These are phyloP conservation scores for Lordiphosa clarofinis DNA, from an alignment of 1,140 invertebrate genomes.

Conservation along the genomic window DNA sequence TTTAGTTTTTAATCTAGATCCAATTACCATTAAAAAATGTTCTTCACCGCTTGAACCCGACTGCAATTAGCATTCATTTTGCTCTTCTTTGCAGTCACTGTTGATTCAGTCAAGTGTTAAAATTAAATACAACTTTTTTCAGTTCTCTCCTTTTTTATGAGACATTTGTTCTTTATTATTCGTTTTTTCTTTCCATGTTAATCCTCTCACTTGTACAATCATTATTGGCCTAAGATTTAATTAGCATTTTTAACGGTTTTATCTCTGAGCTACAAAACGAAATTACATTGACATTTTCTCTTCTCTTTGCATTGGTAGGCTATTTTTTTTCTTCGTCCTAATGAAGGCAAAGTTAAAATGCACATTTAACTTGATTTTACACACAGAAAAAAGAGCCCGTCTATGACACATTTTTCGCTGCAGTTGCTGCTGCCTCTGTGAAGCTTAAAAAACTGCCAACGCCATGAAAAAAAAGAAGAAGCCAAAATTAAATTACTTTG, in stretches of 20 bases:
- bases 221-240: conserved; percentile 62
- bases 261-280: conserved; percentile 15
- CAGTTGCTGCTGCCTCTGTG: conserved; percentile 7
- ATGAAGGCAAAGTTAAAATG: conserved; percentile 42
- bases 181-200: neutral
- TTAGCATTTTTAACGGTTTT: conserved; percentile 54
- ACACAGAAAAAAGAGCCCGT: conserved; percentile 1
- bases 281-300: conserved; percentile 41
- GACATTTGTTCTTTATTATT: conserved; percentile 2
- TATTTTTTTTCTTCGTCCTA: conserved; percentile 9
- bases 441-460: conserved; percentile 41
- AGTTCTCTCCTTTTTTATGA: neutral
- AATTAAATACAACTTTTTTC: conserved; percentile 7
- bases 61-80: too few species aligned
- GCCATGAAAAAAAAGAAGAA: conserved; percentile 26
- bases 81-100: neutral
- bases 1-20: too few species aligned
- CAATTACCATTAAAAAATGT: too few species aligned
- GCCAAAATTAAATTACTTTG: conserved; percentile 56
- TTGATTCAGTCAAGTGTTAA: conserved; percentile 4
- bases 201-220: conserved; percentile 14
- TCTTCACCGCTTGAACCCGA: too few species aligned
- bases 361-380: conserved; percentile 45
- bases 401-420: conserved; percentile 13
- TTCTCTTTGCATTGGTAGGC: conserved; percentile 19